These are phyloP conservation scores for Larimichthys crocea DNA, from an alignment of 2,113 vertebrate species.

Conservation along the genomic window DNA sequence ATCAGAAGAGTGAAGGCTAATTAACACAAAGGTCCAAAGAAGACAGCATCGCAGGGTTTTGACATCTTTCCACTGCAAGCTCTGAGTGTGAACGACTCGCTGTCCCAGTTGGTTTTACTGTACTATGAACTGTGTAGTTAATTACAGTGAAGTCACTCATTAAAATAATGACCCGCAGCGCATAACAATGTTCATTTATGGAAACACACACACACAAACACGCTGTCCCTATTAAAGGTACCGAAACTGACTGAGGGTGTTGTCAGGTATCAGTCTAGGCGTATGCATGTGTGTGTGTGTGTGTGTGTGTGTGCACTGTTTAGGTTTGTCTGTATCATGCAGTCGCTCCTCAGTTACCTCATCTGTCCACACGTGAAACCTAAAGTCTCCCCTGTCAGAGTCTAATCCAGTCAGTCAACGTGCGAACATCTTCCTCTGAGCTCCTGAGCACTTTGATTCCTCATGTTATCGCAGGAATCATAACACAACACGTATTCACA, in stretches of 20 bases:
- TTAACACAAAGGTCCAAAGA: background rate
- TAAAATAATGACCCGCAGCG: conserved; percentile 3
- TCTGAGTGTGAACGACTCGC: conserved; percentile 25
- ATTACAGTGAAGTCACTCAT: conserved; percentile 32
- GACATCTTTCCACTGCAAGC: background rate
- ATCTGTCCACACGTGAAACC: conserved; percentile 30
- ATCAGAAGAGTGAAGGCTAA: background rate
- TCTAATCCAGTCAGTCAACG: conserved; percentile 31
- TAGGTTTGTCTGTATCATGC: background rate
- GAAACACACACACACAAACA: conserved; percentile 7
- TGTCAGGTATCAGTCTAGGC: conserved; percentile 20
- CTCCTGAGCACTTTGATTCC: conserved; percentile 47
- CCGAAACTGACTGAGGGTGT: background rate
- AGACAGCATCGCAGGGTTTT: background rate
- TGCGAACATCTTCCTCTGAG: conserved; percentile 11
- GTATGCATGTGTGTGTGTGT: background rate
- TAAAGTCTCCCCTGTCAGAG: conserved; percentile 19
- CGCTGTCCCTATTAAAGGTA: conserved; percentile 17
- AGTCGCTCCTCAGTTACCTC: conserved; percentile 17
- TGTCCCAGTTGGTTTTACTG: conserved; percentile 44
- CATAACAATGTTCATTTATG: conserved; percentile 38
- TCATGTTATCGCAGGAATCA: conserved; percentile 41
- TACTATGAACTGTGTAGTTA: conserved; percentile 44
- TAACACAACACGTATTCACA: conserved; percentile 2
- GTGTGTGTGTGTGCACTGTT: background rate